Evolutionary conservation across 2,797 vertebrate species (phyloP).

Genomic region (Mycteria americana): DNA sequence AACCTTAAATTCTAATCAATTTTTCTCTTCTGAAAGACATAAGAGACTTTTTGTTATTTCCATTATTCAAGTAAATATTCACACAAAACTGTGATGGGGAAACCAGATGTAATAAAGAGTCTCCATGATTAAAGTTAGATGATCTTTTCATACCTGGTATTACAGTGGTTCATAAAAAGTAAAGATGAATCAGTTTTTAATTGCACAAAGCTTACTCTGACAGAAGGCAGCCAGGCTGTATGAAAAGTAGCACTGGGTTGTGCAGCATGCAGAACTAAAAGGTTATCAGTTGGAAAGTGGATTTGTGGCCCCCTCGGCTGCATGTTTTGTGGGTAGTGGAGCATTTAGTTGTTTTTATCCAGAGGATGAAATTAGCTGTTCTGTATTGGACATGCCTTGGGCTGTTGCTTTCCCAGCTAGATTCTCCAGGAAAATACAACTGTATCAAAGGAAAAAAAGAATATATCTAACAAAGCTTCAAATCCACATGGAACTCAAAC

Average conservation of each 20-base stretch:
- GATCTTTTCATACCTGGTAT: neutral
- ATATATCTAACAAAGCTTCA: neutral
- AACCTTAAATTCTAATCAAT: neutral
- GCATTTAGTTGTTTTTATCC: neutral
- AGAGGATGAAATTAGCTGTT: neutral
- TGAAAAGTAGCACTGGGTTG: neutral
- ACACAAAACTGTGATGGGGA: neutral
- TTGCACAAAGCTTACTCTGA: neutral
- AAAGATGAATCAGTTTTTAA: neutral
- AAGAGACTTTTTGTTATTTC: neutral
- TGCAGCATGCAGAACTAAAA: neutral
- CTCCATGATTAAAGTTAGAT: neutral
- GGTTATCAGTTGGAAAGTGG: neutral
- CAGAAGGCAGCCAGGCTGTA: neutral
- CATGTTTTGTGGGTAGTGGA: neutral
- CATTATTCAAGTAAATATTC: neutral
- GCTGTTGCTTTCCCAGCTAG: constrained; percentile 2
- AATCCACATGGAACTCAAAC: neutral
- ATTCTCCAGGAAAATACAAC: neutral
- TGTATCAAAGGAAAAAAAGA: neutral
- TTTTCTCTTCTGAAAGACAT: neutral
- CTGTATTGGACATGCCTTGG: neutral
- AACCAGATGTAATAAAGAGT: neutral
- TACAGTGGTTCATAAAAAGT: neutral
- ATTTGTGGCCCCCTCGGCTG: neutral